Conservation (phyloP, 2,797 vertebrate species). For the Chloroceryle amazona region DNA sequence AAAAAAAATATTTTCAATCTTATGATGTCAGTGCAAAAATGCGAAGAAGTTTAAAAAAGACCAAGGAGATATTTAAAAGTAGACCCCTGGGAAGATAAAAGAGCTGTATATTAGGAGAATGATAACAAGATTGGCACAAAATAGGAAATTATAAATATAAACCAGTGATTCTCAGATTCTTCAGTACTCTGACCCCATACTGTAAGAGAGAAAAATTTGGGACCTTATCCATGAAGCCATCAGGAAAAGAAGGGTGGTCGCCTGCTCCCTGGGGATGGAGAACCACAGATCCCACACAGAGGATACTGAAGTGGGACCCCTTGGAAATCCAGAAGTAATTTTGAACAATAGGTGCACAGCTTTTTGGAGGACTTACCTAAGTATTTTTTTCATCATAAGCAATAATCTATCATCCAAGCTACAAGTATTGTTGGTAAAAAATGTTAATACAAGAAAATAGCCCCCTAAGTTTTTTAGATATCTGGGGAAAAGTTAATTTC, state of each 20-base stretch:
- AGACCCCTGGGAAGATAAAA: conserved; percentile 39
- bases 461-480: not conserved
- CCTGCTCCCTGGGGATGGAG: not conserved
- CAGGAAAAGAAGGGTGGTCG: not conserved
- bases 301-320: not conserved
- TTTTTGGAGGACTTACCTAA: not conserved
- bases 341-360: not conserved
- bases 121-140: conserved; percentile 33
- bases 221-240: not conserved
- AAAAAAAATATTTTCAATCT: not conserved
- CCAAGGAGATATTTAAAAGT: conserved; percentile 11
- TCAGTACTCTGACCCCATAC: not conserved
- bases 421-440: not conserved
- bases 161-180: conserved; percentile 20
- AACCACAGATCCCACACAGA: not conserved
- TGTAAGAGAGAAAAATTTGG: not conserved
- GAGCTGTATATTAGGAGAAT: not conserved
- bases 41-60: not conserved
- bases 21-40: conserved; percentile 30
- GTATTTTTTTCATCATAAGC: not conserved
- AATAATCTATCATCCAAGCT: not conserved
- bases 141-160: conserved; percentile 30
- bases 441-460: not conserved
- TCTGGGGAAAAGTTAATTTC: not conserved
- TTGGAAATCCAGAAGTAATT: not conserved